These are phyloP conservation scores for Cochlearius cochlearius DNA, from an alignment of 2,113 vertebrate species.

Conservation along the genomic window DNA sequence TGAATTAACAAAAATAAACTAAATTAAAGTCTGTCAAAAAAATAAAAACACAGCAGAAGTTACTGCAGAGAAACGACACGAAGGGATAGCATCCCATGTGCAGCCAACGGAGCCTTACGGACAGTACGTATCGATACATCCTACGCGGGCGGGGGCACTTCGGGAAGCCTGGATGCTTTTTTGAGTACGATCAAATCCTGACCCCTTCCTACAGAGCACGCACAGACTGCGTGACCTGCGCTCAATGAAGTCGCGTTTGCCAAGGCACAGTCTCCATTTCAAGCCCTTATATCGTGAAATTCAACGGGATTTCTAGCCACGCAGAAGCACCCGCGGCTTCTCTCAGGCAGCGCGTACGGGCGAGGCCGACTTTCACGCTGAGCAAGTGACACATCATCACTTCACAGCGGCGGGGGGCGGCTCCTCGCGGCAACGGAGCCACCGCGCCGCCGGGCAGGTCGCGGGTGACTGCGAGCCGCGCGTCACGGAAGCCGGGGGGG, in stretches of 20 bases:
- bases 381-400: constrained; percentile 17
- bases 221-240: accelerated
- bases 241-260: not conserved
- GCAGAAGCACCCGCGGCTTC: not conserved
- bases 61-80: accelerated
- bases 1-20: not conserved
- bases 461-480: accelerated
- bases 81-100: no score
- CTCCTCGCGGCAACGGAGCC: not conserved
- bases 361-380: not conserved
- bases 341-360: accelerated
- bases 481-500: not conserved
- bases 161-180: not conserved
- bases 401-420: not conserved
- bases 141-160: accelerated
- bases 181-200: not conserved
- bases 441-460: not conserved
- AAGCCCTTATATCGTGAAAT: not conserved
- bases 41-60: not conserved
- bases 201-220: not conserved
- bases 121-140: not conserved
- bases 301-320: accelerated
- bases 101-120: no score
- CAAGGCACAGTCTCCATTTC: not conserved
- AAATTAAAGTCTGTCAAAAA: not conserved